Conservation (phyloP, 2,888 invertebrate species). For the Philonicus albiceps region DNA sequence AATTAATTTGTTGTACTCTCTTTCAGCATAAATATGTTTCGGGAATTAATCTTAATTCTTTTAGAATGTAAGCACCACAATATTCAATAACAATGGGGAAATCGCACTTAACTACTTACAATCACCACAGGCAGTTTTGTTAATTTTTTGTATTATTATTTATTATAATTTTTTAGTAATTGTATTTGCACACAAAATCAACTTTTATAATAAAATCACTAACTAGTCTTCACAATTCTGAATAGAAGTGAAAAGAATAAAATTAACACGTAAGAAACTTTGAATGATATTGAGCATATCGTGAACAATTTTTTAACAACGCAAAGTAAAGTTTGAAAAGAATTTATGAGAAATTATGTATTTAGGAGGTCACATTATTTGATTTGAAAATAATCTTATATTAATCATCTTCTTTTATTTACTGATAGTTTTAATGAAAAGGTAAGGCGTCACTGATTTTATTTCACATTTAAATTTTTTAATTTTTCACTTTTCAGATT, state of each 20-base stretch:
- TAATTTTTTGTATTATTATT: neutral
- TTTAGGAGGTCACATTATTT: neutral
- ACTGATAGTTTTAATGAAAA: neutral
- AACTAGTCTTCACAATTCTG: neutral
- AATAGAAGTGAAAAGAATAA: neutral
- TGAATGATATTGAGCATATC: neutral
- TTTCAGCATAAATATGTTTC: neutral
- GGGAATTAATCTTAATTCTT: neutral
- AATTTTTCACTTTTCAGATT: neutral
- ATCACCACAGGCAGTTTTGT: neutral
- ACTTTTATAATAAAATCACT: neutral
- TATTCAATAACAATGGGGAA: neutral
- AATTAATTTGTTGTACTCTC: neutral
- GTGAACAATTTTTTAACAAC: neutral
- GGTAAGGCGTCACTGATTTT: neutral
- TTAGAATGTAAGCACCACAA: neutral
- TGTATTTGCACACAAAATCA: neutral
- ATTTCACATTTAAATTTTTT: neutral
- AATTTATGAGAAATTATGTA: neutral
- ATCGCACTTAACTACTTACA: neutral
- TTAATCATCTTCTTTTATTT: neutral
- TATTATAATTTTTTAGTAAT: neutral
- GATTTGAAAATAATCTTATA: neutral
- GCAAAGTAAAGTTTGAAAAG: neutral
- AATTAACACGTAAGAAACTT: neutral